Conservation (phyloP, 64 coral and sea anemone species). For the Cladopsammia gracilis region DNA sequence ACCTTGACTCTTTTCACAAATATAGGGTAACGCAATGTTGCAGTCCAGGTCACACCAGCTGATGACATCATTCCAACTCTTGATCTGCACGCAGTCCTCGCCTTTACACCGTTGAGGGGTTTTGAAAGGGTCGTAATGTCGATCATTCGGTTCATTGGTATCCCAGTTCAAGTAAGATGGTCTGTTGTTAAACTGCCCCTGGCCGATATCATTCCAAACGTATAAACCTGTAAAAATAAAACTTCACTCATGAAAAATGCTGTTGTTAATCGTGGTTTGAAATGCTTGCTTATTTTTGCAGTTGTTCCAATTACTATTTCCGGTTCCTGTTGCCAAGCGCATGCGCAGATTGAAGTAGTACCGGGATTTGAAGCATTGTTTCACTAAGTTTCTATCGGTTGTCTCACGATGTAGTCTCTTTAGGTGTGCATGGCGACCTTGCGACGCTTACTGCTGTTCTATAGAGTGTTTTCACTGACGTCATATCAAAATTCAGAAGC, state of each 20-base stretch:
- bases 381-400: too few relatives aligned
- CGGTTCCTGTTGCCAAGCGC: too few relatives aligned
- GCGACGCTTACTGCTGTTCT: too few relatives aligned
- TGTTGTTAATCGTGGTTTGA: too few relatives aligned
- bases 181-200: slow-evolving; percentile 77
- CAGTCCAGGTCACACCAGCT: slow-evolving; percentile 89
- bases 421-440: too few relatives aligned
- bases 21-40: slow-evolving; percentile 77
- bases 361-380: too few relatives aligned
- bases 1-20: slow-evolving; percentile 94
- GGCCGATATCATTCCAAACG: slow-evolving; percentile 93
- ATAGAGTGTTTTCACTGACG: too few relatives aligned
- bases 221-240: slow-evolving; percentile 72
- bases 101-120: slow-evolving; percentile 79
- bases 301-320: too few relatives aligned
- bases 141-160: slow-evolving; percentile 90
- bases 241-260: background rate
- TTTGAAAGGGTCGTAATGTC: slow-evolving; percentile 74
- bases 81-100: slow-evolving; percentile 97
- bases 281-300: too few relatives aligned
- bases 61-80: slow-evolving; percentile 79
- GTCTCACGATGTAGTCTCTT: too few relatives aligned
- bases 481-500: too few relatives aligned
- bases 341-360: too few relatives aligned
- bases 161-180: slow-evolving; percentile 96